Evolutionary conservation across 1,140 invertebrate genomes (phyloP), one percentile per base, ranked within the genome.

Genomic region (Eurosta solidaginis): DNA sequence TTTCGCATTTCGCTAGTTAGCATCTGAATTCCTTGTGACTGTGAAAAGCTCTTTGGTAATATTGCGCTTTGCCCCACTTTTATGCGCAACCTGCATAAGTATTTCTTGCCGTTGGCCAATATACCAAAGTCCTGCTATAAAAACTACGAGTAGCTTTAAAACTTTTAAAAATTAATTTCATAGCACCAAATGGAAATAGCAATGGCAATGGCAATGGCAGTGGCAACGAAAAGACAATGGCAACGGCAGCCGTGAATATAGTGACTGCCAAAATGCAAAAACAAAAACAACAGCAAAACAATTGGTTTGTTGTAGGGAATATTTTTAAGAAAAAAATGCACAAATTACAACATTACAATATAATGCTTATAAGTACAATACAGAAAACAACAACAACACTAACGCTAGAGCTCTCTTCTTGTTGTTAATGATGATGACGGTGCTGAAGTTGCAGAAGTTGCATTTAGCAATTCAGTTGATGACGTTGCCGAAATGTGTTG

Each of bases 151-250:
- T 20, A 22, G 59, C 59, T 40, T 68, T 40, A 68, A 68, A 68
- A 68, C 59, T 68, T 68, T 68, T 40, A 68, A 68, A 68, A 68
- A 68, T 68, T 68, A 68, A 68, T 68, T 68, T 68, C 59, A n/a
- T n/a, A 68, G 33, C 59, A 33, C 33, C 59, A 68, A 68, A 6
- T 20, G 59, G 33, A 3, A 68, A 12, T 63, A 29, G 29, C 54
- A n/a, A 63, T 63, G 54, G 54, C n/a, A 63, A 40, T 10, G 59
- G 59, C n/a, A 40, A 33, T 9, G 33, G 3, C 59, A 63, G 36
- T 59, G 54, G 36, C 54, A 33, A 10, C 36, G 54, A 14, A 40
- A 0, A 20, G 33, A 33, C 33, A 40, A 17, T 40, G 29, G 36
- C 29, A 68, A 42, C 20, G 54, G n/a, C n/a, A n/a, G n/a, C n/a